Evolutionary conservation across 2,888 invertebrate genomes (phyloP), one percentile per base, ranked within the genome.

Genomic region (Drosophila meridionalis): DNA sequence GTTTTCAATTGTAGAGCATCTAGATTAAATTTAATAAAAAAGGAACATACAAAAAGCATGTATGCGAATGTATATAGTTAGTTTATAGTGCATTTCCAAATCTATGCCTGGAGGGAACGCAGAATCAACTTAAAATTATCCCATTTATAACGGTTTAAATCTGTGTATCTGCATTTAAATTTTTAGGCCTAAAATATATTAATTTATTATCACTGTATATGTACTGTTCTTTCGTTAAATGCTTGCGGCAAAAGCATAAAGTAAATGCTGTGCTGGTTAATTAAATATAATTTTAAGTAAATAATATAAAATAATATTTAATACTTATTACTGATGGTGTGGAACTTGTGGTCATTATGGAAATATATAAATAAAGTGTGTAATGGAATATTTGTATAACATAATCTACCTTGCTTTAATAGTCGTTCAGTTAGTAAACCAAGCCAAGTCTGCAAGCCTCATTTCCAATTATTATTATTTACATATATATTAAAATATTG

Each of bases 281-380:
- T 48, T 20, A 11, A 50, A 34, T 11, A 50, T 52, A 52, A 20
- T 20, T 52, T 50, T 52, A 11, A 20, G 32, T 52, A 34, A 52
- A 34, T 34, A 52, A 11, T 34, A 34, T 6, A 52, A 52, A 34
- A 11, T 6, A 20, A 6, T 20, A 20, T 11, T 20, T 0, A 52
- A 34, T 20, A 52, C 50, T 50, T 9, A n/a, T 4, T 48, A 48
- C 30, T 30, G 7, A 48, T 2, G 2, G 3, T 14, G 47, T 12
- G 14, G 14, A 11, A 11, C 26, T 45, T 26, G 1, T 28, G 45
- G 0, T 0, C 11, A 26, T 6, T 6, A 2, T 2, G 4, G 26
- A 26, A 20, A n/a, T 42, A 4, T 40, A 5, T 40, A 3, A n/a
- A 4, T 40, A 5, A 14, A 3, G 4, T 6, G 14, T 14, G 5